Evolutionary conservation across 1,140 invertebrate genomes (phyloP).

Genomic region (Polypedilum vanderplanki): DNA sequence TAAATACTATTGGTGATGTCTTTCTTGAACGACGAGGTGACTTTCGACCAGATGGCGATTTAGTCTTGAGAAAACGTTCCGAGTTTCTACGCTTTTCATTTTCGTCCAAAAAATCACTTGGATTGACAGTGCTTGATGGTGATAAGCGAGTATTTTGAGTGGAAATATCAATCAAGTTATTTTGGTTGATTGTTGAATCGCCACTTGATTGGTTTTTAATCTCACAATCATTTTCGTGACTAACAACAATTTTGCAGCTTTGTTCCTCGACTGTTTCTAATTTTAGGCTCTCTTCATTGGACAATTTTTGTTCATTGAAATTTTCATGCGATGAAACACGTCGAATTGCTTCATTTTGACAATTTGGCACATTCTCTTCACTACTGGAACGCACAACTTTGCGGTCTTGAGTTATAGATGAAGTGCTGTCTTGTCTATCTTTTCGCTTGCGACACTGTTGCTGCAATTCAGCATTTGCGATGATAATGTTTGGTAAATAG

Average conservation of each 20-base stretch:
- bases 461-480: conserved; percentile 42
- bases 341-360: conserved; percentile 47
- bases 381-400: conserved; percentile 71
- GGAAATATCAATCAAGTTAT: conserved; percentile 14
- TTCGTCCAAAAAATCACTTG: neutral
- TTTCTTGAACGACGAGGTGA: conserved; percentile 39
- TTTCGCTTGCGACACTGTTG: conserved; percentile 59
- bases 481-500: conserved; percentile 25
- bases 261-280: conserved; percentile 47
- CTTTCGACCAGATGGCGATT: conserved; percentile 41
- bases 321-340: conserved; percentile 59
- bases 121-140: neutral
- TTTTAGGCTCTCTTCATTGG: conserved; percentile 44
- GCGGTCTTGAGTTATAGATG: conserved; percentile 58
- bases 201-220: neutral
- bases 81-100: conserved; percentile 33
- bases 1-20: conserved; percentile 34
- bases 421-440: conserved; percentile 62
- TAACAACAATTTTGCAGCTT: neutral
- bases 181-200: neutral
- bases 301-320: conserved; percentile 46
- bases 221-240: neutral
- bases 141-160: neutral
- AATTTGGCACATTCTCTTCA: conserved; percentile 50
- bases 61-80: conserved; percentile 41